Conservation (phyloP, 2,888 invertebrate genomes). For the Teinopalpus imperialis region DNA sequence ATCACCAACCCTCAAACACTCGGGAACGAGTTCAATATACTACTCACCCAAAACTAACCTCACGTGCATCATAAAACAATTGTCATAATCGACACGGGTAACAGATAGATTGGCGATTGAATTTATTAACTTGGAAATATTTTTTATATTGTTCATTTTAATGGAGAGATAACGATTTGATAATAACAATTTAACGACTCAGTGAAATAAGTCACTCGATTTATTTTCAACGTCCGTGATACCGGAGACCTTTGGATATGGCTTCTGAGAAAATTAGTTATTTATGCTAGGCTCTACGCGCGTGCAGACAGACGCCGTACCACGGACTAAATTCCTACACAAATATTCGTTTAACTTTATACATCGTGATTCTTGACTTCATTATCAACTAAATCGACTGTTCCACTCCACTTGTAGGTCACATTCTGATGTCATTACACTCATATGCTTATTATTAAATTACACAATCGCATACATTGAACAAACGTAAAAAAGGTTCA, state of each 20-base stretch:
- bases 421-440: slow-evolving; percentile 10
- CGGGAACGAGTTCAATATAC: no score
- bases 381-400: slow-evolving; percentile 16
- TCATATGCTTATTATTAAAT: slow-evolving; percentile 7
- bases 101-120: no score
- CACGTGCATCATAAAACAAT: no score
- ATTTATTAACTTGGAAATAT: no score
- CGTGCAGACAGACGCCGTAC: not conserved
- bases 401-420: slow-evolving; percentile 12
- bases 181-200: no score
- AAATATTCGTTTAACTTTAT: not conserved
- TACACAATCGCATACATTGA: slow-evolving; percentile 8
- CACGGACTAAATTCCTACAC: not conserved
- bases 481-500: not conserved
- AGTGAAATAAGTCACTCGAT: no score
- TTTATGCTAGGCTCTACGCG: slow-evolving; percentile 12
- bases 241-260: slow-evolving; percentile 5
- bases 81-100: no score
- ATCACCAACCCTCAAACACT: no score
- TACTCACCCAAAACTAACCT: no score
- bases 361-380: not conserved
- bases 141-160: no score
- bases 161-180: no score
- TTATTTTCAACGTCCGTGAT: slow-evolving; percentile 15
- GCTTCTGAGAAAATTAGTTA: slow-evolving; percentile 17